Evolutionary conservation across 2,888 invertebrate species (phyloP), one percentile per base, ranked within the genome.

Genomic region (Enchytraeus crypticus): DNA sequence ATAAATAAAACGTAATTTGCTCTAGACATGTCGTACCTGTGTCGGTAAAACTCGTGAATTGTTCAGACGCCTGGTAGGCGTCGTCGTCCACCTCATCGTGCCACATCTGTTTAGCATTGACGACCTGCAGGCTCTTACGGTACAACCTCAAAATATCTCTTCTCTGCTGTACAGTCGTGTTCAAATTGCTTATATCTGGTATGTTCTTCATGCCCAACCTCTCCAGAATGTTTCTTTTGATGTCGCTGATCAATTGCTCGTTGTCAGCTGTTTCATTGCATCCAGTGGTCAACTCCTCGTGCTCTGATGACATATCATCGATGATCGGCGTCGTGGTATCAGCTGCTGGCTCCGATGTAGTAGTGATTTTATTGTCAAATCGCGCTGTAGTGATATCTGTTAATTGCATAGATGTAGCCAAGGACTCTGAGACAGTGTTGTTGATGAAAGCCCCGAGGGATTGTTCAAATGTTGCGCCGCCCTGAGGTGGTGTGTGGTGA

Each of bases 131-230:
- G 33, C 64, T 64, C 43, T 65, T 59, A 59, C 59, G 59, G 58
- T 68, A 68, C 57, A 64, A 38, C 58, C 61, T 51, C 33, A 65
- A 49, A 45, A 61, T 60, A n/a, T 54, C 29, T 34, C 65, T 59
- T 51, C 58, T 59, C 55, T 65, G 63, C 29, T 59, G 59, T 21
- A 61, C 59, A n/a, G 66, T 63, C 34, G 61, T 51, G 54, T 65
- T 66, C 23, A 64, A 43, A n/a, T 55, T 57, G 43, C 51, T 26
- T 43, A 64, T 57, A 47, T 64, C 61, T 11, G 66, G 66, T n/a
- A 60, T 58, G 85, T 18, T 87, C 87, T 65, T 87, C 85, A 63
- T 84, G 83, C 72, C 86, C 85, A 73, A 86, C 85, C 61, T 60
- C 26, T 51, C 54, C 26, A 66, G 60, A 27, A 66, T 61, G 56